A percentile compares a stretch with the other conserved stretches of the same genome.
phyloP scores from a whole-genome alignment of 2,113 vertebrate species.

The Hippolais icterina region DNA sequence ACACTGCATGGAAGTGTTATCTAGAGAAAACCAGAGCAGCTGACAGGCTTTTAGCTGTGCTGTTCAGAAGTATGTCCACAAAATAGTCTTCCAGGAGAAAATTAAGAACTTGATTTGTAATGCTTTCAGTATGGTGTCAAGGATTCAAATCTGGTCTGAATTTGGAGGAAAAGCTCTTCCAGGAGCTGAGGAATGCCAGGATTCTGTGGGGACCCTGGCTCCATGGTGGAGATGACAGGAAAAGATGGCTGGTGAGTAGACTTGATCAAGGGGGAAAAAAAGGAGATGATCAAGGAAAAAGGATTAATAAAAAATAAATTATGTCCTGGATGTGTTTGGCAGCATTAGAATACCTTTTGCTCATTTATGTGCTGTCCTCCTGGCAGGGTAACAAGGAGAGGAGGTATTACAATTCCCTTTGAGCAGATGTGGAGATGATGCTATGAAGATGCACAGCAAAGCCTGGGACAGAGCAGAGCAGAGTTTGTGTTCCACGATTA shows the following conservation, averaged over 20 bases:
- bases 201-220: not conserved
- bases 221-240: not conserved
- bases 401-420: not conserved
- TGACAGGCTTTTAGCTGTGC: not conserved
- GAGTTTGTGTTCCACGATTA: not conserved
- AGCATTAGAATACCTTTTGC: not conserved
- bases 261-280: not conserved
- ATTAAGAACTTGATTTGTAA: not conserved
- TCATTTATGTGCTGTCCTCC: not conserved
- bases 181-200: not conserved
- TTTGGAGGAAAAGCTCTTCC: not conserved
- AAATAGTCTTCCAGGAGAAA: not conserved
- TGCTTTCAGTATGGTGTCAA: not conserved
- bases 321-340: not conserved
- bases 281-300: not conserved
- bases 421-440: not conserved
- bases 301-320: not conserved
- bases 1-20: not conserved
- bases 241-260: not conserved
- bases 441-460: not conserved
- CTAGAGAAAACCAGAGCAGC: not conserved
- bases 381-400: fast-evolving
- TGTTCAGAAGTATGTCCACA: not conserved
- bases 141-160: conserved; percentile 15
- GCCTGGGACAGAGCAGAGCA: not conserved